These are phyloP conservation scores for Monoplex corrugatus DNA, from an alignment of 2,888 invertebrate species.

Conservation along the genomic window DNA sequence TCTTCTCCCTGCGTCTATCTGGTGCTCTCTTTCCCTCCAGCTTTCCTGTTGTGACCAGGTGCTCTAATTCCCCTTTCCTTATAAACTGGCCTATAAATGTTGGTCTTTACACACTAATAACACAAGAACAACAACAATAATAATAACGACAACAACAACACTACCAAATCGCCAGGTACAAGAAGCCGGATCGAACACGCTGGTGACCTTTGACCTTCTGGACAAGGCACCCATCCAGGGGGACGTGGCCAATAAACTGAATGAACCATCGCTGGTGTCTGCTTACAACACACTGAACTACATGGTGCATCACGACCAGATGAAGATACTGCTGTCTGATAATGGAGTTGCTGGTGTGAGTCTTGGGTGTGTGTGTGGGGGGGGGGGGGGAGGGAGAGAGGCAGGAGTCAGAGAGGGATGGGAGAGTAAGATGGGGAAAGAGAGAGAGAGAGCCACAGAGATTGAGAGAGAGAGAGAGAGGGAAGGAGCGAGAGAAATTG, in stretches of 20 bases:
- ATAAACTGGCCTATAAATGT: too few species aligned
- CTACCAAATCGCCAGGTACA: too few species aligned
- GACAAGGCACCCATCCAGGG: slow-evolving; percentile 49
- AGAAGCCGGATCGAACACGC: slow-evolving; percentile 23
- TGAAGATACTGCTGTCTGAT: not conserved
- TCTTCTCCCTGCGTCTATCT: too few species aligned
- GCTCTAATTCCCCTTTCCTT: too few species aligned
- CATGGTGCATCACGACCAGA: not conserved
- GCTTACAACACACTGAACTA: slow-evolving; percentile 2
- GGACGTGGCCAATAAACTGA: slow-evolving; percentile 26
- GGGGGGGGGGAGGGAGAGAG: not conserved
- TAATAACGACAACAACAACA: too few species aligned
- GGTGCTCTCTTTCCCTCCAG: too few species aligned
- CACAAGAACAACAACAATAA: too few species aligned
- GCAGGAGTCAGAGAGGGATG: not conserved
- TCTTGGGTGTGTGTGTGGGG: not conserved
- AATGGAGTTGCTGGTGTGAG: not conserved
- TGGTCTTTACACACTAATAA: too few species aligned
- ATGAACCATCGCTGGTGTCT: not conserved
- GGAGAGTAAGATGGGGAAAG: not conserved
- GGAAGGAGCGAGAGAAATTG: not conserved
- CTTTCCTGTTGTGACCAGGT: too few species aligned
- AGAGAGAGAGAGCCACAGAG: too few species aligned
- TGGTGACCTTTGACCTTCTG: slow-evolving; percentile 50
- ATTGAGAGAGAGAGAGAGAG: not conserved